Conservation (phyloP, 2,888 invertebrate genomes). For the Sycophila texana region DNA sequence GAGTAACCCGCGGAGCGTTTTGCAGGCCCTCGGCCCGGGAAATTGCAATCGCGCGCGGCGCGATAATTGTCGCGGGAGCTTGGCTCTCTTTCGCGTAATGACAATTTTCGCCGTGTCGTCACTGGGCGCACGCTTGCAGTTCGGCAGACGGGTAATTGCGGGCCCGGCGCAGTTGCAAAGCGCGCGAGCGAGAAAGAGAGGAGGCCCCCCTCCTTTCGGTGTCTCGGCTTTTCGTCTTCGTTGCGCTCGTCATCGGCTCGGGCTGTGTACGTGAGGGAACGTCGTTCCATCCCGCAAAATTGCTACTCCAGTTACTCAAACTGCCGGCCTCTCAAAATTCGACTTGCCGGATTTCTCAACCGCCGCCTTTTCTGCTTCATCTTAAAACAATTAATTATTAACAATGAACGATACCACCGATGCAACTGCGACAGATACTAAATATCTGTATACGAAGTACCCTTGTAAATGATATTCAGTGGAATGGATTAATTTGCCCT, state of each 20-base stretch:
- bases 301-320: slow-evolving; percentile 50
- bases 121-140: slow-evolving; percentile 59
- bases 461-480: too few species aligned
- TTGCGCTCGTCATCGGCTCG: slow-evolving; percentile 53
- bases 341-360: slow-evolving; percentile 28
- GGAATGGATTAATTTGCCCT: too few species aligned
- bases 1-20: slow-evolving; percentile 73
- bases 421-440: not conserved
- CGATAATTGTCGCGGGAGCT: slow-evolving; percentile 72
- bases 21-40: slow-evolving; percentile 69
- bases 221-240: too few species aligned
- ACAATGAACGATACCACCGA: not conserved
- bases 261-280: slow-evolving; percentile 49
- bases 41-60: slow-evolving; percentile 74
- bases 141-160: slow-evolving; percentile 61
- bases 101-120: slow-evolving; percentile 73
- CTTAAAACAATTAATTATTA: slow-evolving; percentile 28
- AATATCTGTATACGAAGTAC: not conserved
- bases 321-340: slow-evolving; percentile 28
- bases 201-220: not conserved
- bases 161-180: slow-evolving; percentile 68
- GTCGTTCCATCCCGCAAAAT: slow-evolving; percentile 54
- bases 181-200: slow-evolving; percentile 57
- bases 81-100: slow-evolving; percentile 69
- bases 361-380: not conserved